Evolutionary conservation across 2,888 invertebrate species (phyloP).

Genomic region (Nasonovia ribisnigri): DNA sequence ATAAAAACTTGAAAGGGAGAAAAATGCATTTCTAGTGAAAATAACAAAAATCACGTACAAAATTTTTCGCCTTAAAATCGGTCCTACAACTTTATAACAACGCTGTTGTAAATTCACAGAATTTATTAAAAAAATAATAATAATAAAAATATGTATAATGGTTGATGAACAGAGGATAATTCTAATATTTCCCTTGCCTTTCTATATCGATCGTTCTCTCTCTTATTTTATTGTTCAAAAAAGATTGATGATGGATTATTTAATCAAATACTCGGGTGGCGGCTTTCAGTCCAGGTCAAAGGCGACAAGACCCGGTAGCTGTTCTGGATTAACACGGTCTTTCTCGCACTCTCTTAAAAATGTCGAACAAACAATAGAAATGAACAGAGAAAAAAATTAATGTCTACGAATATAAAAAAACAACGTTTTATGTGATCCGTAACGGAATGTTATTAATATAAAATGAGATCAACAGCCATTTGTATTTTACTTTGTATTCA

Average conservation of each 20-base stretch:
- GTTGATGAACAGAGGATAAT: slow-evolving; percentile 14
- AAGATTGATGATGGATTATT: slow-evolving; percentile 63
- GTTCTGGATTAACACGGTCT: slow-evolving; percentile 60
- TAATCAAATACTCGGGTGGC: slow-evolving; percentile 58
- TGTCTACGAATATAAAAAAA: slow-evolving; percentile 49
- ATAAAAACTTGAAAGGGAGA: slow-evolving; percentile 56
- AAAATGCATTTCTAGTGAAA: slow-evolving; percentile 48
- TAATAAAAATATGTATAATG: slow-evolving; percentile 26
- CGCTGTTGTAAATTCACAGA: background rate
- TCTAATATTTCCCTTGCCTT: slow-evolving; percentile 24
- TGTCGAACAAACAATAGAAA: slow-evolving; percentile 58
- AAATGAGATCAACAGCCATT: slow-evolving; percentile 57
- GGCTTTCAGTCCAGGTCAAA: slow-evolving; percentile 57
- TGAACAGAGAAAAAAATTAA: slow-evolving; percentile 53
- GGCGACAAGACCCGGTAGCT: slow-evolving; percentile 60
- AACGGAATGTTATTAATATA: slow-evolving; percentile 64
- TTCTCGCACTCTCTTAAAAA: slow-evolving; percentile 43
- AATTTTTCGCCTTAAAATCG: slow-evolving; percentile 24
- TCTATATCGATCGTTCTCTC: slow-evolving; percentile 18
- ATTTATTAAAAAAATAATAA: slow-evolving; percentile 46
- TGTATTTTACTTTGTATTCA: slow-evolving; percentile 31
- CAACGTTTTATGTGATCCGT: slow-evolving; percentile 58
- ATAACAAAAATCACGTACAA: slow-evolving; percentile 50
- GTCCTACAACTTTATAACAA: background rate
- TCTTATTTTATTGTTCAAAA: slow-evolving; percentile 39